Conservation (phyloP, 2,113 vertebrate species). For the Labeo catla region DNA sequence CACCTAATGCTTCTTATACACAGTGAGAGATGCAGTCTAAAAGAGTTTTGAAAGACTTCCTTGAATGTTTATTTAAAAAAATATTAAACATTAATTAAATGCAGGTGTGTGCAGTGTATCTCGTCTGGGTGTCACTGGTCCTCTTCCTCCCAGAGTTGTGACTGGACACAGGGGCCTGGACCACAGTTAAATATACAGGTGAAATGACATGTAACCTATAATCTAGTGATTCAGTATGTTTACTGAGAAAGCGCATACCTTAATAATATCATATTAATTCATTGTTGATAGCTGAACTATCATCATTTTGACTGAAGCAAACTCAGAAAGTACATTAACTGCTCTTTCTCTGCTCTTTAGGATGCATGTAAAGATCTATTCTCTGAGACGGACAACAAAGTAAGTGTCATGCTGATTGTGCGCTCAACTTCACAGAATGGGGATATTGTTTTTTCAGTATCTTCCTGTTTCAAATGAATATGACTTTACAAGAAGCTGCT, state of each 20-base stretch:
- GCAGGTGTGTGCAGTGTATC: slow-evolving; percentile 53
- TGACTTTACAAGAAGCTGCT: background rate
- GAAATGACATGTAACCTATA: background rate
- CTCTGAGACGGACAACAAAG: background rate
- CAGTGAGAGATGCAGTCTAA: slow-evolving; percentile 54
- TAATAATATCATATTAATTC: too few species aligned
- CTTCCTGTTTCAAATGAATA: background rate
- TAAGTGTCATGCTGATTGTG: slow-evolving; percentile 14
- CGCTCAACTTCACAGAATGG: too few species aligned
- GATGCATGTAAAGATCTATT: background rate
- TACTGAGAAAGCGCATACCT: background rate
- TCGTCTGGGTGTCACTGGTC: slow-evolving; percentile 62
- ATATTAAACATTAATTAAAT: background rate
- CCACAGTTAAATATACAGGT: slow-evolving; percentile 8
- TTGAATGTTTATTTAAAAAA: too few species aligned
- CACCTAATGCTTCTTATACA: background rate
- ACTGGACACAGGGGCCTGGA: slow-evolving; percentile 11
- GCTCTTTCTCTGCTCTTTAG: background rate
- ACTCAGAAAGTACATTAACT: background rate
- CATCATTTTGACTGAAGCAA: background rate
- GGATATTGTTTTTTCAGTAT: too few species aligned
- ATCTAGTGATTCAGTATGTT: background rate
- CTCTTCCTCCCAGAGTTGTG: slow-evolving; percentile 9
- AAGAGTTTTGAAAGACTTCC: too few species aligned
- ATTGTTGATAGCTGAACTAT: background rate